Percentiles rank a stretch among this genome's conserved stretches.
Conservation (phyloP, 2,113 vertebrate genomes). For the Origma solitaria region DNA sequence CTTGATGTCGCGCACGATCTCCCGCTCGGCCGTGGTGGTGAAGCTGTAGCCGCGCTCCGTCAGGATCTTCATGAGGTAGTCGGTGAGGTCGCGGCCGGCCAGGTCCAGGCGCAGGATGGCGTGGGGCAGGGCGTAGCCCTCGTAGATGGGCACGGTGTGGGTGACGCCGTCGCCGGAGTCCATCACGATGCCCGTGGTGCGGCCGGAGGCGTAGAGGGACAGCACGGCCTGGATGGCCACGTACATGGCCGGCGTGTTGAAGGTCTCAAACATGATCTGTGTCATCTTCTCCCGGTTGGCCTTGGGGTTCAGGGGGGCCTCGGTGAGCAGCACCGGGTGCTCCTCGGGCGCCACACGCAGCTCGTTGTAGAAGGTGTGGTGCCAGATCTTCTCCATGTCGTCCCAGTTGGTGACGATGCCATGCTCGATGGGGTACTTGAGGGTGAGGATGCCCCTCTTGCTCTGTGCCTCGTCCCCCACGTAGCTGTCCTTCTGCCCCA, state of each 20-base stretch:
- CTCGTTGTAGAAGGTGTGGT: conserved; percentile 92
- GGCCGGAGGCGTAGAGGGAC: conserved; percentile 69
- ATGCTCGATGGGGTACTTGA: conserved; percentile 69
- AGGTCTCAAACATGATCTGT: conserved; percentile 80
- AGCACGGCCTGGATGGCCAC: conserved; percentile 74
- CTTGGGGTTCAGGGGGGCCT: conserved; percentile 71
- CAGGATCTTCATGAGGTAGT: conserved; percentile 75
- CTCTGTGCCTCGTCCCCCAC: conserved; percentile 75
- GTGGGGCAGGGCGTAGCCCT: conserved; percentile 59
- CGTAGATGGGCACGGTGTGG: conserved; percentile 72
- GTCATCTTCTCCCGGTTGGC: conserved; percentile 77
- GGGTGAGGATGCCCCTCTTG: conserved; percentile 73
- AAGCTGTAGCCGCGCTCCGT: conserved; percentile 68
- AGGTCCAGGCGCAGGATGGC: conserved; percentile 66
- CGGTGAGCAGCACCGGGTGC: conserved; percentile 72
- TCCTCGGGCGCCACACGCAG: conserved; percentile 70
- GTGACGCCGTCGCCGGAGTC: conserved; percentile 71
- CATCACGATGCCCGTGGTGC: conserved; percentile 71
- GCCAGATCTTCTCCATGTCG: conserved; percentile 85
- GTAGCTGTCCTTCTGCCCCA: conserved; percentile 72
- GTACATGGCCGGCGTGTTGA: conserved; percentile 74
- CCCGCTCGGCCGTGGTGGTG: conserved; percentile 67
- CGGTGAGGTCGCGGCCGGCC: conserved; percentile 69
- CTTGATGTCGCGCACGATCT: conserved; percentile 73
- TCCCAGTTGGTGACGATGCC: conserved; percentile 71